These are phyloP conservation scores for Escarpia spicata DNA, from an alignment of 2,888 invertebrate genomes.

Conservation along the genomic window DNA sequence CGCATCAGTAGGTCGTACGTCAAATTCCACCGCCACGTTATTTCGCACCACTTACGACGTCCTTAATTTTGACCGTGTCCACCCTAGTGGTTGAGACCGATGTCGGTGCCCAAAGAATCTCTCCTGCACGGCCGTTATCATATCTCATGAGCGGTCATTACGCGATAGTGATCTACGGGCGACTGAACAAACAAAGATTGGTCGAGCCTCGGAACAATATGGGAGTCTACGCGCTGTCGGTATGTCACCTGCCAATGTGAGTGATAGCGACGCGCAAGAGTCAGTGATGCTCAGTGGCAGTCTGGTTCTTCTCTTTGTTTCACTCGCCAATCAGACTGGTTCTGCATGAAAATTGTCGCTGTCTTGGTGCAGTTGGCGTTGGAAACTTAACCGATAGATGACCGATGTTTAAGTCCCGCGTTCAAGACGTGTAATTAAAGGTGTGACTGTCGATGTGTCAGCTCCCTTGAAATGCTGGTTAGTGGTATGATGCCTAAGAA, in stretches of 20 bases:
- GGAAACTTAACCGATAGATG: not conserved
- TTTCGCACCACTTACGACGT: not conserved
- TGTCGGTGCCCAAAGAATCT: not conserved
- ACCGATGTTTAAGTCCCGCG: not conserved
- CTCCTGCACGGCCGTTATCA: not conserved
- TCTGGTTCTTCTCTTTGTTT: not conserved
- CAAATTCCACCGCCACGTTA: not conserved
- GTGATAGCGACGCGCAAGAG: not conserved
- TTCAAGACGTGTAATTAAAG: not conserved
- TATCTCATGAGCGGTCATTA: not conserved
- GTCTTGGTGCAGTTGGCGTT: not conserved
- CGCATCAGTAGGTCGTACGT: not conserved
- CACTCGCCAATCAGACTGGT: not conserved
- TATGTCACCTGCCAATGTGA: not conserved
- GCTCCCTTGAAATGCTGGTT: not conserved
- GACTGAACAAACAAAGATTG: not conserved
- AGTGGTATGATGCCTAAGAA: not conserved
- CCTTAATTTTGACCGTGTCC: not conserved
- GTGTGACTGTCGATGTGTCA: not conserved
- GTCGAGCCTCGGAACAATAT: not conserved
- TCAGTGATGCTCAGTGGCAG: not conserved
- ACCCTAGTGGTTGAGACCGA: not conserved
- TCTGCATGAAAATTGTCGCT: not conserved
- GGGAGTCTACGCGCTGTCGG: not conserved
- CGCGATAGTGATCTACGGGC: slow-evolving; percentile 9